These are phyloP conservation scores for Rhodeus uyekii DNA, from an alignment of 2,797 vertebrate genomes.

Conservation along the genomic window DNA sequence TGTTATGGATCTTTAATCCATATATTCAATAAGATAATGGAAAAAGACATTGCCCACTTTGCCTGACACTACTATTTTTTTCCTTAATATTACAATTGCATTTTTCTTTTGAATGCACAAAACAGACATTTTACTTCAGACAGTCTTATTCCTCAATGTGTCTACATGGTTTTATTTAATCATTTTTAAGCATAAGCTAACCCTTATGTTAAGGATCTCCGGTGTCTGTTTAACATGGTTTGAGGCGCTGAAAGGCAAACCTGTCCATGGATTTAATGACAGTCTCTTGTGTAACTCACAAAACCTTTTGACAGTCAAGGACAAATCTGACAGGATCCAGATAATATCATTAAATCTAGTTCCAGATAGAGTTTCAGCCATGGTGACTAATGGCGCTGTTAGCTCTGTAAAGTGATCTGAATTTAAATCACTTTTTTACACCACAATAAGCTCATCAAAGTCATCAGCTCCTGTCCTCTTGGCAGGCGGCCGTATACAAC, in stretches of 20 bases:
- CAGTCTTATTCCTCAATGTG: no score
- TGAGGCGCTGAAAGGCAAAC: conserved; percentile 51
- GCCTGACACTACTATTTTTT: background rate
- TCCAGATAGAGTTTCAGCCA: conserved; percentile 59
- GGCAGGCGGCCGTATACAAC: background rate
- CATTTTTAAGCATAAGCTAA: conserved; percentile 23
- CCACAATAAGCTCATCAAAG: conserved; percentile 27
- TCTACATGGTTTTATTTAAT: no score
- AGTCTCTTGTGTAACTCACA: conserved; percentile 49
- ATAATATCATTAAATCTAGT: conserved; percentile 66
- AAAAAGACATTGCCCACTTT: background rate
- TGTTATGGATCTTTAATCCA: background rate
- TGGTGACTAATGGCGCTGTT: conserved; percentile 38
- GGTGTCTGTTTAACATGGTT: background rate
- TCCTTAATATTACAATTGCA: background rate
- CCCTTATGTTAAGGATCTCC: conserved; percentile 13
- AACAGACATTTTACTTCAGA: no score
- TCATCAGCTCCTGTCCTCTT: background rate
- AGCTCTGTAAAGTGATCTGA: conserved; percentile 29
- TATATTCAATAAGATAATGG: background rate
- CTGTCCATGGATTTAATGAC: conserved; percentile 71
- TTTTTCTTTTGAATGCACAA: background rate
- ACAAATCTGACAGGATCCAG: conserved; percentile 65
- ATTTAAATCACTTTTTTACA: conserved; percentile 45
- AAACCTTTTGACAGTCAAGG: conserved; percentile 65